Base-by-base conservation (phyloP, 2,888 invertebrate species). In the Pristionchus mayeri region DNA sequence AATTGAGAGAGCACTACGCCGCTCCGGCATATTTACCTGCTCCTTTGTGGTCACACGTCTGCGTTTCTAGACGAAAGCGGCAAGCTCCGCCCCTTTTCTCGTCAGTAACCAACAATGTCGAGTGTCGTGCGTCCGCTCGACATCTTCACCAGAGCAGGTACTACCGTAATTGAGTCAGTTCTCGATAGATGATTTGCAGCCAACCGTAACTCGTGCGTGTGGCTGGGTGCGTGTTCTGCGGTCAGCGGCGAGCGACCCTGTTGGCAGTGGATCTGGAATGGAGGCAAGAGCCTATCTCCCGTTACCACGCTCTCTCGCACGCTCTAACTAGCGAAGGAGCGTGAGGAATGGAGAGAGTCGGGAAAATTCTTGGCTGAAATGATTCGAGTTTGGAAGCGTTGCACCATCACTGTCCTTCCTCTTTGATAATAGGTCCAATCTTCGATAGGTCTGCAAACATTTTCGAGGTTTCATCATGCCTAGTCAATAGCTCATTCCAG, bases 201-300 rank as follows among this genome's bases (percentile, higher is more conserved):
- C 40, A 40, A 44, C 24, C 71, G 40, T 40, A 44, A 37, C 37
- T 71, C 71, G 44, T 71, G 71, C 24, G 40, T 71, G 11, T 71
- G 71, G 71, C 71, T 71, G 44, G 71, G 71, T 13, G 37, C 40
- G 24, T 71, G 71, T 13, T n/a, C 71, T 6, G 2, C 21, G n/a
- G 9, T 44, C 11, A 71, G 24, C 9, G 71, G 71, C 11, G 71
- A 71, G 71, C 24, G 71, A n/a, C 71, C 71, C 24, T 71, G 71
- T 24, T 71, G 71, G 71, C 71, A 44, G 44, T 71, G 71, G 71
- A 71, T 71, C n/a, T 71, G 71, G 71, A 71, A 71, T 71, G 71
- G 71, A 44, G 71, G 71, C 44, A 18, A 67, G 67, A 54, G 16
- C 7, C 44, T 44, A 6, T 44, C 44, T 13, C 13, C 44, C 6